A percentile compares a stretch with the other conserved stretches of the same genome.
Evolutionary conservation across 35 echinoderm and acorn worm genomes (phyloP).

Genomic region (Amphiura filiformis): DNA sequence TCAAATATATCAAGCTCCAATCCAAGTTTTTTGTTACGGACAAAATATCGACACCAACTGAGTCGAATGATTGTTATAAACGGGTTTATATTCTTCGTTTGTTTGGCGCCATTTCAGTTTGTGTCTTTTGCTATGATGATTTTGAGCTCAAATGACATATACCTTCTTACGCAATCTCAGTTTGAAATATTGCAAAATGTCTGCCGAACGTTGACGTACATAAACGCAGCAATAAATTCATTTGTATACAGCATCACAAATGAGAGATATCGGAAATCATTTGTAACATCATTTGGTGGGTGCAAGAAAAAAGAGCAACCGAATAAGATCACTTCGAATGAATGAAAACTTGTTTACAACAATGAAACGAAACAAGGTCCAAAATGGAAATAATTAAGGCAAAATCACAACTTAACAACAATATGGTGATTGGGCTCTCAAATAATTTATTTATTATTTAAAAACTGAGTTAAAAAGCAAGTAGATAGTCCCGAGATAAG

Average conservation of each 20-base stretch:
- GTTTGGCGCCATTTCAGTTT: constrained; percentile 53
- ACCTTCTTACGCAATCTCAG: constrained; percentile 20
- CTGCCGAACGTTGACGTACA: constrained; percentile 44
- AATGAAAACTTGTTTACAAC: no score
- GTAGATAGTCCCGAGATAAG: no score
- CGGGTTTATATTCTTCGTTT: constrained; percentile 53
- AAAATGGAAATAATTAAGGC: no score
- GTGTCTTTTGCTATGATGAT: constrained; percentile 31
- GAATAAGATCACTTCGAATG: no score
- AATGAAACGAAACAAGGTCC: no score
- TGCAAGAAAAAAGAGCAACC: no score
- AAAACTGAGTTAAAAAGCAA: no score
- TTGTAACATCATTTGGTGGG: constrained; percentile 33
- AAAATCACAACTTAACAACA: no score
- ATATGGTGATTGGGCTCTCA: no score
- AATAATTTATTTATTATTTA: no score
- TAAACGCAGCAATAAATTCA: constrained; percentile 67
- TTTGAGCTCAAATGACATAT: background rate
- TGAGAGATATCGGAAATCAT: constrained; percentile 41
- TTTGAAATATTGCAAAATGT: background rate
- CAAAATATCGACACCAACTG: constrained; percentile 53
- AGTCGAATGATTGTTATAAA: constrained; percentile 63
- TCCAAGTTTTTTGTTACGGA: background rate
- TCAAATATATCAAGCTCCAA: background rate
- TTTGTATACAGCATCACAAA: constrained; percentile 52